phyloP scores from a whole-genome alignment of 2,113 vertebrate species.

The Rutilus rutilus region DNA sequence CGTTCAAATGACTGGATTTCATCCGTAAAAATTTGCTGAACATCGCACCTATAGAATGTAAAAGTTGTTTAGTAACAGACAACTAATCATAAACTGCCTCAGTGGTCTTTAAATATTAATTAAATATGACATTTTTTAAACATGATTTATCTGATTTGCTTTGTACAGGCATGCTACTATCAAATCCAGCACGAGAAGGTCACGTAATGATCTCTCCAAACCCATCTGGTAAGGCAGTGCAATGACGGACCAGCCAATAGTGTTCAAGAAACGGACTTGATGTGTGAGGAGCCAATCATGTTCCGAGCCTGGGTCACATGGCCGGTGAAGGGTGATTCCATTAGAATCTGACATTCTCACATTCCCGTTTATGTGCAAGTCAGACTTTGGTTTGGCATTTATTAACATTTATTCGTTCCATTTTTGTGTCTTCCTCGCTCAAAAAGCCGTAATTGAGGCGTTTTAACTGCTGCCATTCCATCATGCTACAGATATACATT shows the following conservation, averaged over 20 bases:
- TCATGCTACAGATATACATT: neutral
- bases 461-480: conserved; percentile 24
- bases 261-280: neutral
- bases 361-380: neutral
- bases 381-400: neutral
- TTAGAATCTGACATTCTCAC: neutral
- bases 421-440: conserved; percentile 5
- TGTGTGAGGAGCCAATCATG: neutral
- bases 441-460: neutral
- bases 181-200: conserved; percentile 99
- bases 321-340: neutral
- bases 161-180: conserved; percentile 91
- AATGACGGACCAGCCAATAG: conserved; percentile 4
- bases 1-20: neutral
- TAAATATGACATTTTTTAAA: neutral
- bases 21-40: neutral
- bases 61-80: neutral
- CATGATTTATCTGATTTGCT: neutral
- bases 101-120: neutral
- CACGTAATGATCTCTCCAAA: conserved; percentile 73
- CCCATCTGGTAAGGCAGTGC: neutral
- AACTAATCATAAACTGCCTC: neutral
- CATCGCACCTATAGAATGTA: neutral
- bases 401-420: neutral
- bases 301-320: neutral